Conservation (phyloP, 2,113 vertebrate species). For the Xiphias gladius region DNA sequence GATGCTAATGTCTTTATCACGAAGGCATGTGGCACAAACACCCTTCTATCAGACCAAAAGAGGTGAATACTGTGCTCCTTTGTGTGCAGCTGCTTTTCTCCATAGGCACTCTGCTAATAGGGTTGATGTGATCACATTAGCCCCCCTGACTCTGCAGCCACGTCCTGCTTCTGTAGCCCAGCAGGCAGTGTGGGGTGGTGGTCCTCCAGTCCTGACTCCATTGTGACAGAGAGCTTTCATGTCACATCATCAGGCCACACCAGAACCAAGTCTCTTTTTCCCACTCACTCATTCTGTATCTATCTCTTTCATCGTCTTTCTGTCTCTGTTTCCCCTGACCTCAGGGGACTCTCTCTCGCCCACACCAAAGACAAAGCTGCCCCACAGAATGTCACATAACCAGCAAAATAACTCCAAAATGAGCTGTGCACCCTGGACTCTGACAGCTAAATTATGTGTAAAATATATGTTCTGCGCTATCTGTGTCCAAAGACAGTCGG, state of each 20-base stretch:
- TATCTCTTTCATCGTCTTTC: conserved; percentile 28
- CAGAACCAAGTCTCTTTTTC: conserved; percentile 13
- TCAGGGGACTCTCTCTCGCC: conserved; percentile 35
- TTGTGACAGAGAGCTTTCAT: conserved; percentile 32
- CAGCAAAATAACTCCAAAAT: conserved; percentile 39
- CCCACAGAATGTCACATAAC: conserved; percentile 18
- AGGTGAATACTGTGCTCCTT: conserved; percentile 61
- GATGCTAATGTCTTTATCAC: conserved; percentile 61
- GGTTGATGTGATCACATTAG: conserved; percentile 70
- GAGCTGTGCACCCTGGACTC: conserved; percentile 7
- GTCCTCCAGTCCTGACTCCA: conserved; percentile 31
- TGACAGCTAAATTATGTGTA: conserved; percentile 64
- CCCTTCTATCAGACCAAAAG: conserved; percentile 29
- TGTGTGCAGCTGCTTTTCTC: conserved; percentile 55
- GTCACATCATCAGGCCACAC: conserved; percentile 52
- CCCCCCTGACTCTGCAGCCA: conserved; percentile 8
- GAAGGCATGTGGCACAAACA: conserved; percentile 31
- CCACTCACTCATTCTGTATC: conserved; percentile 10
- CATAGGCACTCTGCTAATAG: conserved; percentile 52
- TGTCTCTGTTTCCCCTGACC: conserved; percentile 5
- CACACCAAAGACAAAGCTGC: conserved; percentile 38
- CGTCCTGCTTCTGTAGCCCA: conserved; percentile 36
- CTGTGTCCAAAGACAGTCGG: conserved; percentile 8
- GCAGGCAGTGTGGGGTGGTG: conserved; percentile 19
- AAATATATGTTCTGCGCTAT: conserved; percentile 17